A percentile compares a stretch with the other conserved stretches of the same genome.
Conservation (phyloP, 2,888 invertebrate genomes). For the Eristalis tenax region DNA sequence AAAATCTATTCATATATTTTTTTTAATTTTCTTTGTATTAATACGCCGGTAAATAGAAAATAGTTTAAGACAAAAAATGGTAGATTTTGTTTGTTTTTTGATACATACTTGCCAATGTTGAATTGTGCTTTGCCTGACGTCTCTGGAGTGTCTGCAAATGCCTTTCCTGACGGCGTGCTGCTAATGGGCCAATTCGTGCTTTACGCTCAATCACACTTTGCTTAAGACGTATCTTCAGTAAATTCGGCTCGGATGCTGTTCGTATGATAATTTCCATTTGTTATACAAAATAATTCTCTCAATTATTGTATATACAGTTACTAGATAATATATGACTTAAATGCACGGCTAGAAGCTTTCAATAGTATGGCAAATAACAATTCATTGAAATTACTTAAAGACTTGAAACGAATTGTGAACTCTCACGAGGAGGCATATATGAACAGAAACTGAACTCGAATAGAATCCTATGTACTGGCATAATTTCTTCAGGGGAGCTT, state of each 20-base stretch:
- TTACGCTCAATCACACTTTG: conserved; percentile 97
- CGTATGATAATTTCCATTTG: conserved; percentile 72
- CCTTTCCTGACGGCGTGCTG: conserved; percentile 89
- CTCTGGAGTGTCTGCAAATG: conserved; percentile 86
- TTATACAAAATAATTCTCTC: conserved; percentile 50
- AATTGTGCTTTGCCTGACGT: conserved; percentile 81
- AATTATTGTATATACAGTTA: conserved; percentile 18
- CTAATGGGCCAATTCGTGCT: conserved; percentile 90
- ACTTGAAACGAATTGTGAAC: too few relatives aligned
- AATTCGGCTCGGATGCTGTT: conserved; percentile 97
- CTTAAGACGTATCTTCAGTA: conserved; percentile 95
- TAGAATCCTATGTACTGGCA: too few relatives aligned
- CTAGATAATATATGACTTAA: neutral
- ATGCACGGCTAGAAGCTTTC: neutral
- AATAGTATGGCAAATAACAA: too few relatives aligned
- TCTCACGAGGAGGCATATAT: too few relatives aligned
- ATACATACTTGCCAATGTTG: conserved; percentile 81
- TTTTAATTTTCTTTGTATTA: conserved; percentile 58
- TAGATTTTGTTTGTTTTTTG: conserved; percentile 28
- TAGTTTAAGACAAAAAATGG: conserved; percentile 16
- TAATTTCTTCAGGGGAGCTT: too few relatives aligned
- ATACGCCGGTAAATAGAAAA: conserved; percentile 45
- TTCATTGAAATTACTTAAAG: too few relatives aligned
- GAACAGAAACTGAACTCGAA: too few relatives aligned
- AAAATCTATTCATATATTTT: neutral